These are phyloP conservation scores for Sebastes trivittatus DNA, from an alignment of 2,797 vertebrate genomes.

Conservation along the genomic window DNA sequence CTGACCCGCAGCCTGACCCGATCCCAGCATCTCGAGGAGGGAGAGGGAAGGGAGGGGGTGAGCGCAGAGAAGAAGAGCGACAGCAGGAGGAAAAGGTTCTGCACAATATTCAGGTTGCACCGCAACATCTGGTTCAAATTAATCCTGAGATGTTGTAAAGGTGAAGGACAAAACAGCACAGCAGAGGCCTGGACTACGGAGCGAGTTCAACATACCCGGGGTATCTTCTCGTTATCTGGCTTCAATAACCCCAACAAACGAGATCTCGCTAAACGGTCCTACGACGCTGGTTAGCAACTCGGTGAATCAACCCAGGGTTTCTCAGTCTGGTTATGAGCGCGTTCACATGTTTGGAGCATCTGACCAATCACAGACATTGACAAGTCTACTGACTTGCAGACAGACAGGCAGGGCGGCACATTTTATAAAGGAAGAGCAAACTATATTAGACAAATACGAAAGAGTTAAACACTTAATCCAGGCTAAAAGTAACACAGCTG, in stretches of 20 bases:
- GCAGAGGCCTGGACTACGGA: not conserved
- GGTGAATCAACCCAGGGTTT: no score
- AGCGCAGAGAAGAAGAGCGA: not conserved
- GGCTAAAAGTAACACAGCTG: no score
- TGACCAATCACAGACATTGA: no score
- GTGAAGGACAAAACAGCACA: conserved; percentile 5
- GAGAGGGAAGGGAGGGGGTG: not conserved
- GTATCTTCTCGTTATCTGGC: no score
- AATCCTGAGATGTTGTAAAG: conserved; percentile 15
- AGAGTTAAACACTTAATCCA: no score
- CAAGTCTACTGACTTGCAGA: no score
- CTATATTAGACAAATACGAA: no score
- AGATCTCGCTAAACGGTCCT: no score
- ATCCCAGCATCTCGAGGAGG: not conserved
- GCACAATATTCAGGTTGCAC: conserved; percentile 22
- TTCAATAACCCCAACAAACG: rapidly evolving
- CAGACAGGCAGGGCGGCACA: no score
- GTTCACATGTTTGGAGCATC: no score
- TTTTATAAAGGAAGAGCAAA: no score
- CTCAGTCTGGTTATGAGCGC: rapidly evolving
- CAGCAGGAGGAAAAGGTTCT: not conserved
- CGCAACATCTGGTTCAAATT: conserved; percentile 63
- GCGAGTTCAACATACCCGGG: no score
- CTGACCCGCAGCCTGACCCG: conserved; percentile 46
- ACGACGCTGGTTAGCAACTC: rapidly evolving